Evolutionary conservation across 2,113 vertebrate genomes (phyloP).

Genomic region (Eulacestoma nigropectus): DNA sequence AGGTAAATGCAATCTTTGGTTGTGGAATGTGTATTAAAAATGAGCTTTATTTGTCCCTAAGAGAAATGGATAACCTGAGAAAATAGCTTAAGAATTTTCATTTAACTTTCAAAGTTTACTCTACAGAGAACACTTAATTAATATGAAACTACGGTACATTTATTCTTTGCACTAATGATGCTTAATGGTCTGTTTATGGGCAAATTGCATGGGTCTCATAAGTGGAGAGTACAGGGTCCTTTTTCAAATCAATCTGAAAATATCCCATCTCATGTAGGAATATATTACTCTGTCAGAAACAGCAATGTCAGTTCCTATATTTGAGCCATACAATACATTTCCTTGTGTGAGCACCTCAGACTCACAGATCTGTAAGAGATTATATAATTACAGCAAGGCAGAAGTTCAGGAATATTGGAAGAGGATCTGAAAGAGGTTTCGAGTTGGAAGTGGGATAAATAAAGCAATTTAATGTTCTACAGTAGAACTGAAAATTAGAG

Average conservation of each 20-base stretch:
- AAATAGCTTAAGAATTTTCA: slow-evolving; percentile 60
- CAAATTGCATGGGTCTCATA: slow-evolving; percentile 72
- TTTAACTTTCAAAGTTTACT: slow-evolving; percentile 64
- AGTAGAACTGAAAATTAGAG: not conserved
- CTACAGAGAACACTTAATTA: slow-evolving; percentile 66
- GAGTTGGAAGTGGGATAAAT: not conserved
- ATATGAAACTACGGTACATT: slow-evolving; percentile 67
- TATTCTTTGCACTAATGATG: slow-evolving; percentile 67
- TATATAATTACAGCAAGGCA: not conserved
- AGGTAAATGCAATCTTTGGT: slow-evolving; percentile 4
- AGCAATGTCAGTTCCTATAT: slow-evolving; percentile 28
- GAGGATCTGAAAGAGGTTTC: not conserved
- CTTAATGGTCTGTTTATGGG: slow-evolving; percentile 67
- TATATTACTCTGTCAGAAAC: slow-evolving; percentile 34
- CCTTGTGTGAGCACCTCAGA: not conserved
- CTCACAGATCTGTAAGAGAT: not conserved
- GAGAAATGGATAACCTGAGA: slow-evolving; percentile 46
- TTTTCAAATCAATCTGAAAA: slow-evolving; percentile 62
- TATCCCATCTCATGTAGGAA: not conserved
- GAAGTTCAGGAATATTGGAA: not conserved
- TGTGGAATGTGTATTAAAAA: not conserved
- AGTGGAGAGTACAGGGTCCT: slow-evolving; percentile 64
- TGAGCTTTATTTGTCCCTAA: slow-evolving; percentile 8
- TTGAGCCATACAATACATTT: slow-evolving; percentile 22
- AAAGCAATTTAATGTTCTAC: not conserved